These are phyloP conservation scores for Galleria mellonella DNA, from an alignment of 1,140 invertebrate genomes.

Conservation along the genomic window DNA sequence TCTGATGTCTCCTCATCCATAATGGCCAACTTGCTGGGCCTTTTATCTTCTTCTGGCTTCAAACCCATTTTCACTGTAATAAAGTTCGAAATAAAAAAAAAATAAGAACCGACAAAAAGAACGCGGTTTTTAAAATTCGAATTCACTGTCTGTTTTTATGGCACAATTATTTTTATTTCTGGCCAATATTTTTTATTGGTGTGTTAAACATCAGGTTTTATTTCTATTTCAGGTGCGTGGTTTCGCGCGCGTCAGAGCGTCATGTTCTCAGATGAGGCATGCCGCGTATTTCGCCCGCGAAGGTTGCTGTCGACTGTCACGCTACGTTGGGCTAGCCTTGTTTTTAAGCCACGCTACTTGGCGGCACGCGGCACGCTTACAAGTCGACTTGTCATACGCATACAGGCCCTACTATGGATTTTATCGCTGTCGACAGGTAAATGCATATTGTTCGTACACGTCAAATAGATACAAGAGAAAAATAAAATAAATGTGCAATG, in stretches of 20 bases:
- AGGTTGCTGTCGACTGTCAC: constrained; percentile 56
- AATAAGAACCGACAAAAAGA: constrained; percentile 21
- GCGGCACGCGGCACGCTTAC: constrained; percentile 19
- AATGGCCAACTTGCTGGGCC: constrained; percentile 64
- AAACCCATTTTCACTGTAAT: constrained; percentile 60
- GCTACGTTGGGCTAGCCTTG: constrained; percentile 34
- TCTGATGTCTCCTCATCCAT: constrained; percentile 59
- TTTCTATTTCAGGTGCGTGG: constrained; percentile 11
- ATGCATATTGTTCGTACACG: background rate
- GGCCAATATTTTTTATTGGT: constrained; percentile 45
- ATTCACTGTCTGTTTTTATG: background rate
- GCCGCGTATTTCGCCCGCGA: constrained; percentile 29
- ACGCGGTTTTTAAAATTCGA: constrained; percentile 8
- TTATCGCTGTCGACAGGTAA: background rate
- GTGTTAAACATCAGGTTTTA: constrained; percentile 27
- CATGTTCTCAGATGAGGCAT: constrained; percentile 27
- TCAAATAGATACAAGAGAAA: no score
- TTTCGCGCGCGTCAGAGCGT: constrained; percentile 37
- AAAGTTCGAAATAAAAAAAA: constrained; percentile 21
- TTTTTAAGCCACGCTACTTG: constrained; percentile 52
- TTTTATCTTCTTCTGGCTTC: constrained; percentile 57
- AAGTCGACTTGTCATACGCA: background rate
- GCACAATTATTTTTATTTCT: constrained; percentile 26
- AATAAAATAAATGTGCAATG: no score
- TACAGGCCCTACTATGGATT: constrained; percentile 1